Base-by-base conservation (phyloP, 2,888 invertebrate species). In the Eurytoma adleriae region DNA sequence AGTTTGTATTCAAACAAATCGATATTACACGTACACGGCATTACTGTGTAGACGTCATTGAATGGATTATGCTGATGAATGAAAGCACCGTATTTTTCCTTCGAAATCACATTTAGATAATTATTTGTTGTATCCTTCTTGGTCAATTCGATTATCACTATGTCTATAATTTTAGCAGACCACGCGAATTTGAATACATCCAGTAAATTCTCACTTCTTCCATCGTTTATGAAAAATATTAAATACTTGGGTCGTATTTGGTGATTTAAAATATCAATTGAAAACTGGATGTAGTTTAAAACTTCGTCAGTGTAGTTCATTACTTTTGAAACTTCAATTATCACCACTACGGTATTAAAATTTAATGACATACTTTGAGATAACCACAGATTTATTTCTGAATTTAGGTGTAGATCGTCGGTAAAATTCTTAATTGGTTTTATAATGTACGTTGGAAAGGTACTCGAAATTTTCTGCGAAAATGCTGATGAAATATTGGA, bases 61-160 rank as follows among this genome's bases (percentile, higher is more conserved):
- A 48, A 70, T 30, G 70, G 57, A 57, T 70, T 70, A 1, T 57
- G 48, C 18, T 54, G 57, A 48, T 70, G 70, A 57, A 70, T 54
- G 2, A 18, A 40, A 18, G n/a, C 0, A 3, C 27, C 1, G 4
- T 24, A 18, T n/a, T 67, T 16, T 12, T n/a, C n/a, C 3, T 5
- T 3, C 1, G 40, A 16, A 2, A 48, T 40, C 12, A 18, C 5
- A 20, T 70, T 57, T 1, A 30, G 3, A 18, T 40, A 1, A 20
- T 14, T 18, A 18, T 24, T 16, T 62, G 16, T 1, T 1, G 0
- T 7, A 16, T 12, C 10, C 1, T 62, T 5, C 27, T 1, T 12
- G 10, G 4, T 30, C 14, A 59, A 7, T 16, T 70, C 70, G 5
- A 70, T 18, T 1, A 70, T 7, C 1, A 14, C 59, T 12, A 59